Base-by-base conservation (phyloP, 2,797 vertebrate species). In the Siniperca scherzeri region DNA sequence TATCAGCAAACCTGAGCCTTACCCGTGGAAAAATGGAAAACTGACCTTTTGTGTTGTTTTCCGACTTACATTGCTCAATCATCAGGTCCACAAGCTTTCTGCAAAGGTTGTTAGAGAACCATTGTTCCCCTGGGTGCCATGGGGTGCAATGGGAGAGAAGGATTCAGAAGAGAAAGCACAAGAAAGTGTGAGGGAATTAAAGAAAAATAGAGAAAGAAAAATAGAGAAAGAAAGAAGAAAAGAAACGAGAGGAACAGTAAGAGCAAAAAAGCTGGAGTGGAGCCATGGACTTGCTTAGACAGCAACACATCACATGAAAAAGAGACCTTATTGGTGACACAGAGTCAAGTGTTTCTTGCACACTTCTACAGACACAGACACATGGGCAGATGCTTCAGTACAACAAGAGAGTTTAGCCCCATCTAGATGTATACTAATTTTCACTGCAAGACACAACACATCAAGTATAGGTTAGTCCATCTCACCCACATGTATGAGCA, bases 71-170 rank as follows among this genome's bases (percentile, higher is more conserved):
- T 36, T 67, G 68, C 53, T 65, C 82, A 78, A 86, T 86, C 86
- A 81, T 84, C 80, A 70, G 55, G 77, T 77, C 77, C 78, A 75
- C 22, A 14, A 73, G 73, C 81, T 87, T 86, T 78, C 78, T 70
- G 83, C 74, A 87, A 91, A 91, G 87, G 86, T 84, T 90, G 86
- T 85, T 74, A 74, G 67, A 87, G 82, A 87, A 87, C 72, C 70
- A 66, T 50, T 68, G 44, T 59, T 85, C 89, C 91, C 88, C 66
- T 40, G 87, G 90, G 88, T 78, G 66, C 33, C 68, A 76, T 30
- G 53, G 74, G 74, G 88, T 74, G 82, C 80, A 70, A 57, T 1
- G 10, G 27, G 46, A 73, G 48, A 80, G 61, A 83, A 60, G 56
- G 66, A 86, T 46, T 30, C 30, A 30, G 30, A 30, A 73, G 50